A percentile compares a stretch with the other conserved stretches of the same genome.
Conservation (phyloP, 1,140 invertebrate genomes). For the Sycobia sp. region DNA sequence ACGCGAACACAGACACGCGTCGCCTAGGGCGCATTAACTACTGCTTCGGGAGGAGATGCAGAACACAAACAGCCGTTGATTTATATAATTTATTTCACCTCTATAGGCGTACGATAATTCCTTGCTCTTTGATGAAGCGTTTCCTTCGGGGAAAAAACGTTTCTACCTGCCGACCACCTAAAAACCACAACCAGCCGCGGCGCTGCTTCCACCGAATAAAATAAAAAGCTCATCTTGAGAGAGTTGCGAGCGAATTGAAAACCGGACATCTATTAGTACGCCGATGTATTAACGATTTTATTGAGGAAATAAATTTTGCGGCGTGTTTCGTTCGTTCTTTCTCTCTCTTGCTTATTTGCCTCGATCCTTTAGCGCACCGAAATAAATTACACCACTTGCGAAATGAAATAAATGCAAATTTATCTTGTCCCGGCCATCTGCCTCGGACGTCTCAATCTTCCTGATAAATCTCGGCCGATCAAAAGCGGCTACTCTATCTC, state of each 20-base stretch:
- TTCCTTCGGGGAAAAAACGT: too few relatives aligned
- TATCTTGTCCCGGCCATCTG: slow-evolving; percentile 27
- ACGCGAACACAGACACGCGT: too few relatives aligned
- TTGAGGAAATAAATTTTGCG: slow-evolving; percentile 28
- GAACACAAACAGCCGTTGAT: slow-evolving; percentile 2
- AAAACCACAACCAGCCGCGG: too few relatives aligned
- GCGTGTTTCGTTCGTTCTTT: background rate
- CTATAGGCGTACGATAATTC: too few relatives aligned
- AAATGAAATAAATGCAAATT: slow-evolving; percentile 35
- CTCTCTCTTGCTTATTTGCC: background rate
- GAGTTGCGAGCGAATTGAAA: slow-evolving; percentile 11
- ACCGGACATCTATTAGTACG: slow-evolving; percentile 19
- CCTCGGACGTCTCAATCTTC: slow-evolving; percentile 27
- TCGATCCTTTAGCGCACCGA: background rate
- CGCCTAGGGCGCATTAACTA: slow-evolving; percentile 8
- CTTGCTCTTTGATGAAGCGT: too few relatives aligned
- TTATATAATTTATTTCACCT: background rate
- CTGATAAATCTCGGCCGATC: slow-evolving; percentile 33
- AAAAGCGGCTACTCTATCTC: slow-evolving; percentile 27
- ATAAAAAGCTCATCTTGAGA: too few relatives aligned
- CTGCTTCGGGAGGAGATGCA: background rate
- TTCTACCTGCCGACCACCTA: too few relatives aligned
- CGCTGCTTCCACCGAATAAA: too few relatives aligned
- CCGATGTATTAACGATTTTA: slow-evolving; percentile 16
- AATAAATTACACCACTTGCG: slow-evolving; percentile 20